Percentiles rank a stretch among this genome's conserved stretches.
These are phyloP conservation scores for Rhamnusium bicolor DNA, from an alignment of 2,888 invertebrate species.

Conservation along the genomic window DNA sequence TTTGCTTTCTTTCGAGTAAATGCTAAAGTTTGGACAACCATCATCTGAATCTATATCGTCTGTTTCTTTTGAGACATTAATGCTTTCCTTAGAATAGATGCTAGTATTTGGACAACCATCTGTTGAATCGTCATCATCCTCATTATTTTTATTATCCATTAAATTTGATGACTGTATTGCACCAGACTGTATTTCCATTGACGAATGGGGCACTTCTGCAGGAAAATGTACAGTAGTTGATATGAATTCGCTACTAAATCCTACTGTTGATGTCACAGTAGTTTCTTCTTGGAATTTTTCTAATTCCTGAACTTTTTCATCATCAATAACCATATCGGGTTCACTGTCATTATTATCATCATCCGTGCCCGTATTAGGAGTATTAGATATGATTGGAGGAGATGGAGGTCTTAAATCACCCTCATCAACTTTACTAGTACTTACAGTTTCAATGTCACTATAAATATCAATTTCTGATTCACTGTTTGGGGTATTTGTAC, in stretches of 20 bases:
- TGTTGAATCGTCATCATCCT: conserved; percentile 56
- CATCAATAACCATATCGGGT: conserved; percentile 75
- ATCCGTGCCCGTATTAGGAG: conserved; percentile 67
- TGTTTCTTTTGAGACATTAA: conserved; percentile 58
- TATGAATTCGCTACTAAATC: conserved; percentile 40
- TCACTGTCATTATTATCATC: conserved; percentile 72
- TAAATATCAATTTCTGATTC: conserved; percentile 76
- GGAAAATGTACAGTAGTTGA: not conserved
- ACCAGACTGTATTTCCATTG: conserved; percentile 60
- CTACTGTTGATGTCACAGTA: conserved; percentile 58
- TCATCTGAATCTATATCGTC: conserved; percentile 76
- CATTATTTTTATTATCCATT: conserved; percentile 41
- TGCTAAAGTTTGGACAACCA: conserved; percentile 89
- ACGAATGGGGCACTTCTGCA: conserved; percentile 15
- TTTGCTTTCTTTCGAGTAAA: conserved; percentile 87
- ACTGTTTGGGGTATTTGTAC: conserved; percentile 55
- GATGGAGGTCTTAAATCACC: conserved; percentile 39
- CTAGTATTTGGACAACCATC: conserved; percentile 87
- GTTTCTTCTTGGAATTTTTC: conserved; percentile 53
- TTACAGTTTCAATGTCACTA: conserved; percentile 74
- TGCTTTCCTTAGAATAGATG: conserved; percentile 86
- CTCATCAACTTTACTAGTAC: conserved; percentile 65
- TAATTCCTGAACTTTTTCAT: conserved; percentile 63
- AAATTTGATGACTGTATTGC: conserved; percentile 61
- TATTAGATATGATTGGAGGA: conserved; percentile 44